A percentile compares a stretch with the other conserved stretches of the same genome.
These are phyloP conservation scores for Aurelia sp. DNA, from an alignment of 30 jellyfish, hydroid and myxozoan species.

Conservation along the genomic window DNA sequence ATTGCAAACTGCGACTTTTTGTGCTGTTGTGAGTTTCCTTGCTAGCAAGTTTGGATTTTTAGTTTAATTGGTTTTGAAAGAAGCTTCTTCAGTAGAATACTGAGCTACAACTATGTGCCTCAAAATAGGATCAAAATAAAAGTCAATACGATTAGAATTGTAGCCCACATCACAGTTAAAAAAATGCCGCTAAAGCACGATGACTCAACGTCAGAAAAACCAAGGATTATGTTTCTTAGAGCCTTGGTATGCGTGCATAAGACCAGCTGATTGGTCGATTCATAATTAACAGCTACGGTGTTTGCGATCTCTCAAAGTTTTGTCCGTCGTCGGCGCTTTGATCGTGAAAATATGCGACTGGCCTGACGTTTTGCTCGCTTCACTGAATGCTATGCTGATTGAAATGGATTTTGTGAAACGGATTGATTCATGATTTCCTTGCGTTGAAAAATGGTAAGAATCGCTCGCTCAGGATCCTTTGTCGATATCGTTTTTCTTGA, in stretches of 20 bases:
- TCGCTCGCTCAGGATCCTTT: too few relatives aligned
- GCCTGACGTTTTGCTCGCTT: constrained; percentile 9
- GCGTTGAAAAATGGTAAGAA: constrained; percentile 31
- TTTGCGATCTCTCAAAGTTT: constrained; percentile 42
- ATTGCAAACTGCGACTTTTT: too few relatives aligned
- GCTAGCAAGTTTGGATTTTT: too few relatives aligned
- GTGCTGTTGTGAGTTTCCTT: too few relatives aligned
- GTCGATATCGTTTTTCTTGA: too few relatives aligned
- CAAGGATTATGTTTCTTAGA: constrained; percentile 42
- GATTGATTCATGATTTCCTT: neutral
- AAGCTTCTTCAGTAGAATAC: too few relatives aligned
- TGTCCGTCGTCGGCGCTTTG: constrained; percentile 16
- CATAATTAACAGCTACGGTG: constrained; percentile 35
- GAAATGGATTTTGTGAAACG: neutral
- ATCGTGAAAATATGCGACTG: constrained; percentile 19
- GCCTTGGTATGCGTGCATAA: constrained; percentile 26
- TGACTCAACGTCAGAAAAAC: constrained; percentile 1
- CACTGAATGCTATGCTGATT: neutral
- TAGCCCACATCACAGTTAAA: too few relatives aligned
- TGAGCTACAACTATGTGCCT: too few relatives aligned
- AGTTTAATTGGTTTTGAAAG: too few relatives aligned
- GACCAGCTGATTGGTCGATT: constrained; percentile 66
- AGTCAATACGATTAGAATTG: too few relatives aligned
- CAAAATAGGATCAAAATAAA: too few relatives aligned
- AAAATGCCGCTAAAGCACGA: too few relatives aligned